A percentile compares a stretch with the other conserved stretches of the same genome.
Conservation (phyloP, 2,113 vertebrate species). For the Nannospalax galili region DNA sequence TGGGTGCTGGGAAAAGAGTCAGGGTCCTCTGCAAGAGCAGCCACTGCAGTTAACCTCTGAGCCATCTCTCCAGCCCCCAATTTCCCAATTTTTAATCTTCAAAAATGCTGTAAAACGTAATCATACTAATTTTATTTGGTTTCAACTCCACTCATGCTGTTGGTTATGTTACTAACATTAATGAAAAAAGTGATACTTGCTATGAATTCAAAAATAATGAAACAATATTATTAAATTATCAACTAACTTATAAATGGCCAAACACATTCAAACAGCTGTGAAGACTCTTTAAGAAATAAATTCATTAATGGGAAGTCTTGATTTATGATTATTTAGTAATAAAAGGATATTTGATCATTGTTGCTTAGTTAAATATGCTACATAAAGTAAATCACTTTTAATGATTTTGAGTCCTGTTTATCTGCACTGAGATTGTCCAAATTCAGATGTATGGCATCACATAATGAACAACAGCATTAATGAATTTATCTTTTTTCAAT, state of each 20-base stretch:
- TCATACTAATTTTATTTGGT: not conserved
- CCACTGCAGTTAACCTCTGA: too few relatives aligned
- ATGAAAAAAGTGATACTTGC: slow-evolving; percentile 24
- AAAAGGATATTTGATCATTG: not conserved
- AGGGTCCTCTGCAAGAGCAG: too few relatives aligned
- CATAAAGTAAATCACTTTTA: not conserved
- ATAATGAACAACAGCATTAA: too few relatives aligned
- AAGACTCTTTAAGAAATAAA: slow-evolving; percentile 7
- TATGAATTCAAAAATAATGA: not conserved
- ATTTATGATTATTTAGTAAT: not conserved
- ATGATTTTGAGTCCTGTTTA: not conserved
- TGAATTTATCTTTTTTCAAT: too few relatives aligned
- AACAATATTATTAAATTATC: not conserved
- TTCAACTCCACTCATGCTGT: not conserved
- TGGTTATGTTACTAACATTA: not conserved
- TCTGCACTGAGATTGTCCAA: not conserved
- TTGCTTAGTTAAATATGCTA: not conserved
- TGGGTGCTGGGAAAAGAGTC: too few relatives aligned
- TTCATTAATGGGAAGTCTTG: not conserved
- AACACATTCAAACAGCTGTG: not conserved
- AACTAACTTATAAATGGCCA: not conserved
- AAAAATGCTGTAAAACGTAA: not conserved
- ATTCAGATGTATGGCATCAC: not conserved
- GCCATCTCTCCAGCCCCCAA: too few relatives aligned
- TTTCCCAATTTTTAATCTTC: too few relatives aligned